A percentile compares a stretch with the other conserved stretches of the same genome.
phyloP scores from a whole-genome alignment of 2,888 invertebrate species.

The Andrena chrysosceles region DNA sequence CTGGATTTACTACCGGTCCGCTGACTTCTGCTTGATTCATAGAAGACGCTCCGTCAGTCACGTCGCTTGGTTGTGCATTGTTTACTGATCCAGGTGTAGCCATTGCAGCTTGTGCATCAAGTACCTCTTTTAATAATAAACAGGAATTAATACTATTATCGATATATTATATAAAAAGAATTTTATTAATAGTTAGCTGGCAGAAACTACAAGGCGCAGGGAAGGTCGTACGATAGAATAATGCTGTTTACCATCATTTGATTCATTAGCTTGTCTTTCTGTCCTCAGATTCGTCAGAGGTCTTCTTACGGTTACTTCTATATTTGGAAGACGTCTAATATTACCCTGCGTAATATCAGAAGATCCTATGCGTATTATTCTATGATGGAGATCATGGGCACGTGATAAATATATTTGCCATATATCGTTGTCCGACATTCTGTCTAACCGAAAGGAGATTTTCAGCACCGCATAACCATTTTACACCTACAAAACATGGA shows the following conservation, averaged over 20 bases:
- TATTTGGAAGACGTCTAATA: conserved; percentile 68
- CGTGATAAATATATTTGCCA: conserved; percentile 67
- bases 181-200: not conserved
- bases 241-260: conserved; percentile 71
- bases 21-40: conserved; percentile 79
- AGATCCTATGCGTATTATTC: conserved; percentile 72
- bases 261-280: conserved; percentile 70
- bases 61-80: conserved; percentile 77
- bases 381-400: conserved; percentile 75
- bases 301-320: conserved; percentile 77
- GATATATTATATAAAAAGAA: not conserved
- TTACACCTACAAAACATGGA: conserved; percentile 39
- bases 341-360: conserved; percentile 64
- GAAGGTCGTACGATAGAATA: not conserved
- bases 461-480: conserved; percentile 45
- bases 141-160: conserved; percentile 8
- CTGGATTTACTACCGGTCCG: conserved; percentile 77
- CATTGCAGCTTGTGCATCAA: conserved; percentile 72
- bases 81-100: conserved; percentile 75
- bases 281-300: conserved; percentile 74
- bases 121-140: conserved; percentile 68
- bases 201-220: too few relatives aligned
- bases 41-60: conserved; percentile 81
- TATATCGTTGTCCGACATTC: conserved; percentile 80
- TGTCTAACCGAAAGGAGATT: conserved; percentile 38